Conservation (phyloP, 2,113 vertebrate genomes). For the Sakesphorus luctuosus region DNA sequence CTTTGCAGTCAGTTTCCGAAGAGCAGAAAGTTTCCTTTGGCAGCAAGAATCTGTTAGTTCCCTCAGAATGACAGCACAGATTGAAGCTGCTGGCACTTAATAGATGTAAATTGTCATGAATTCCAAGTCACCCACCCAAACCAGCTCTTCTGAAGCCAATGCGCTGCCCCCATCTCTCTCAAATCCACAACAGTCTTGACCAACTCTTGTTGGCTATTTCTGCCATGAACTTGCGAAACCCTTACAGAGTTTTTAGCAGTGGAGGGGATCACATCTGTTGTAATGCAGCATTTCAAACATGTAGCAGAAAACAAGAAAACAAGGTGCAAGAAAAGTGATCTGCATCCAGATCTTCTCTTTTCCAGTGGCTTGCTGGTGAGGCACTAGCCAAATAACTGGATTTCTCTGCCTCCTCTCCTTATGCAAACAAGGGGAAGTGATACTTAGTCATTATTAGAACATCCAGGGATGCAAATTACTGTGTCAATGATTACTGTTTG, state of each 20-base stretch:
- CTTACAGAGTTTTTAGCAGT: neutral
- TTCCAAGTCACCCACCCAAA: neutral
- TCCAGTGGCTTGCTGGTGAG: neutral
- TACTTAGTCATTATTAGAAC: conserved; percentile 69
- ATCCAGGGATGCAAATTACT: conserved; percentile 69
- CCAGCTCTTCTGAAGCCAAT: neutral
- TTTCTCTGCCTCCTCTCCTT: conserved; percentile 51
- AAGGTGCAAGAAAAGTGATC: neutral
- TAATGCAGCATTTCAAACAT: neutral
- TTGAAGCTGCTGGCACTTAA: conserved; percentile 11
- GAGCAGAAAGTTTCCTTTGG: conserved; percentile 15
- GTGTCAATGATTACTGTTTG: conserved; percentile 70
- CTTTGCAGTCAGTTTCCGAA: neutral
- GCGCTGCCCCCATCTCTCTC: neutral
- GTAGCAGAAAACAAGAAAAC: neutral
- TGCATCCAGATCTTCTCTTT: neutral
- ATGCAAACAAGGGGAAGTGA: conserved; percentile 65
- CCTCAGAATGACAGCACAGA: conserved; percentile 20
- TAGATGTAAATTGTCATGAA: neutral
- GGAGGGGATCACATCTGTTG: neutral
- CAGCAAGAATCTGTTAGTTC: conserved; percentile 9
- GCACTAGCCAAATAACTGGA: conserved; percentile 17
- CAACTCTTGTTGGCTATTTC: neutral
- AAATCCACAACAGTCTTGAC: neutral
- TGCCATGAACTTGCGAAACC: neutral